These are phyloP conservation scores for Moxostoma hubbsi DNA, from an alignment of 2,797 vertebrate species.

Conservation along the genomic window DNA sequence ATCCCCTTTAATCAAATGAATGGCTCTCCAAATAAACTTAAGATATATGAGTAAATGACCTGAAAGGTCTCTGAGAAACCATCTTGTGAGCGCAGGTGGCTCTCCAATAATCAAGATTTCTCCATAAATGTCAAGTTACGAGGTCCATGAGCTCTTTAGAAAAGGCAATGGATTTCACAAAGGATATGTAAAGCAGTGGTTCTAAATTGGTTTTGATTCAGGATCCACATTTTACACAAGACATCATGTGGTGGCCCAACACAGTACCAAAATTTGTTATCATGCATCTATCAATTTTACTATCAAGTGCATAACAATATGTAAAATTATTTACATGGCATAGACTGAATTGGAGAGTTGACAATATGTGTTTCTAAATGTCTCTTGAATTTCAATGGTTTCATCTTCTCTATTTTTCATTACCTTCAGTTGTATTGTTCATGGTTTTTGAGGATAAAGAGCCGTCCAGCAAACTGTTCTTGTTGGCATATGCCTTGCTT, in stretches of 20 bases:
- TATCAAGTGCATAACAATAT: too few relatives aligned
- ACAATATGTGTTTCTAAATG: too few relatives aligned
- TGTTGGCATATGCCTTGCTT: not conserved
- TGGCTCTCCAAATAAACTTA: slow-evolving; percentile 46
- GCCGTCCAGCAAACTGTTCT: too few relatives aligned
- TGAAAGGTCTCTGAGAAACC: not conserved
- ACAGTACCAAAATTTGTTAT: too few relatives aligned
- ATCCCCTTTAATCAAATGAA: slow-evolving; percentile 54
- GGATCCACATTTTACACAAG: too few relatives aligned
- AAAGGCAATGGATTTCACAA: slow-evolving; percentile 15
- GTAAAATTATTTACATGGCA: too few relatives aligned
- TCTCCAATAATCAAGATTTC: slow-evolving; percentile 37
- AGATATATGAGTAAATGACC: slow-evolving; percentile 27
- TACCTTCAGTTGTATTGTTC: too few relatives aligned
- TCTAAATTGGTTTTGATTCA: not conserved
- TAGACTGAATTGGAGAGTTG: too few relatives aligned
- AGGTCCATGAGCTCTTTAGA: not conserved
- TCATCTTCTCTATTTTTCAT: not conserved
- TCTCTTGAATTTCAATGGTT: too few relatives aligned
- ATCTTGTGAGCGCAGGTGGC: slow-evolving; percentile 4
- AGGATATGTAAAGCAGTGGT: not conserved
- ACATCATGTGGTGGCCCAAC: too few relatives aligned
- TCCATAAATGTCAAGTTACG: slow-evolving; percentile 14
- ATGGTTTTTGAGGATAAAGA: too few relatives aligned
- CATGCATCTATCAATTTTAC: too few relatives aligned